phyloP scores from a whole-genome alignment of 1,140 invertebrate species.

The Acromyrmex echinatior region DNA sequence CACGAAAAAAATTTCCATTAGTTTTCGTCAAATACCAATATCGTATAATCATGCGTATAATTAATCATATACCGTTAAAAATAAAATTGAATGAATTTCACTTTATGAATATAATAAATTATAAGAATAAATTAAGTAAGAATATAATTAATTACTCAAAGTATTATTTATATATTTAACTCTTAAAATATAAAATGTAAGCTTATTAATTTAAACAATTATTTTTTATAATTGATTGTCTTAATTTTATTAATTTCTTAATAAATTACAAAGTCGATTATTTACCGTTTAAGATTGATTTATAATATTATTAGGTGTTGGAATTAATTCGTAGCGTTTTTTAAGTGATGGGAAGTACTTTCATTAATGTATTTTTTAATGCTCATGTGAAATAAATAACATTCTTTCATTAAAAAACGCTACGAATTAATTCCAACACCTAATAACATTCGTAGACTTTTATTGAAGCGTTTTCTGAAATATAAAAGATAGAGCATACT shows the following conservation, averaged over 20 bases:
- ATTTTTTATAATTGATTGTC: not conserved
- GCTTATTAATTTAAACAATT: conserved; percentile 8
- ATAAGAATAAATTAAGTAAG: not conserved
- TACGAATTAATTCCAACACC: no score
- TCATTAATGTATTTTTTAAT: no score
- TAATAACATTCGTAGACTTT: not conserved
- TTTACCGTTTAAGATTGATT: not conserved
- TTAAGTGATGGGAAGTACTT: no score
- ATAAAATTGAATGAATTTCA: not conserved
- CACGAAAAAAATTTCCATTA: not conserved
- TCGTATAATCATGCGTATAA: not conserved
- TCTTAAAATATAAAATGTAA: not conserved
- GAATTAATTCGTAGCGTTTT: no score
- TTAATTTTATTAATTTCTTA: not conserved
- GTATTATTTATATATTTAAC: not conserved
- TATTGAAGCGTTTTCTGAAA: not conserved
- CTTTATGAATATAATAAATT: not conserved
- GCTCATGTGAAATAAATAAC: no score
- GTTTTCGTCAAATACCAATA: not conserved
- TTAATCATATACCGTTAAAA: not conserved
- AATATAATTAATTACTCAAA: conserved; percentile 14
- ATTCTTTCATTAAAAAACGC: no score
- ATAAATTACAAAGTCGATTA: not conserved
- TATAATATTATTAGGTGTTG: no score
- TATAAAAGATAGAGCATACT: not conserved